Conservation (phyloP, 2,113 vertebrate species). For the Apodemus sylvaticus region DNA sequence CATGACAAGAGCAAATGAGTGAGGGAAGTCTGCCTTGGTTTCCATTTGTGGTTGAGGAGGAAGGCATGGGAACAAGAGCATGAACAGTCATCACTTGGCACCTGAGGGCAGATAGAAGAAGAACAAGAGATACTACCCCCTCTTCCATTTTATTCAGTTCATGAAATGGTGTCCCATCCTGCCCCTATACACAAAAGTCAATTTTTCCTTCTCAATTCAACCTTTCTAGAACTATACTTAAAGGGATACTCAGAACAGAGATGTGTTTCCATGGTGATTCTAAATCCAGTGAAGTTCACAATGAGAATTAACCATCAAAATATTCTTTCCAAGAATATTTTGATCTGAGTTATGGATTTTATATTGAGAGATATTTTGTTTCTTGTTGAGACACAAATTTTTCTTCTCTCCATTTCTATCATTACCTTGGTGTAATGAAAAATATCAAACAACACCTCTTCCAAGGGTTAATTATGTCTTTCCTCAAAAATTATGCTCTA, state of each 20-base stretch:
- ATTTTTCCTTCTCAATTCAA: background rate
- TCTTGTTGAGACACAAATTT: background rate
- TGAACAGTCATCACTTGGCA: fast-evolving
- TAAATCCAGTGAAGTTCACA: background rate
- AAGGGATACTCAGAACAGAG: background rate
- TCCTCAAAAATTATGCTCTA: background rate
- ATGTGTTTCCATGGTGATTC: background rate
- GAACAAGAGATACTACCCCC: background rate
- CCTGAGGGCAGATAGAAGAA: background rate
- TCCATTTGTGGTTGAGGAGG: background rate
- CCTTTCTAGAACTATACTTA: background rate
- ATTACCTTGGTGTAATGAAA: background rate
- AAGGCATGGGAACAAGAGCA: background rate
- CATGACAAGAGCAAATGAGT: no score
- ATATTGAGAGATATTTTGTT: background rate
- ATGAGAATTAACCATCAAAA: background rate
- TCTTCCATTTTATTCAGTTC: background rate
- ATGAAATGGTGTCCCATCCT: fast-evolving
- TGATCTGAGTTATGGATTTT: background rate
- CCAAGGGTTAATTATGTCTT: background rate
- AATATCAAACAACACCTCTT: background rate
- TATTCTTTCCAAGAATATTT: background rate
- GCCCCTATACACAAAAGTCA: background rate
- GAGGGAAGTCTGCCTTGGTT: no score
- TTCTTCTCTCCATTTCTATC: background rate